Evolutionary conservation across 1,140 invertebrate species (phyloP), one percentile per base, ranked within the genome.

Genomic region (Drosophila yakuba): DNA sequence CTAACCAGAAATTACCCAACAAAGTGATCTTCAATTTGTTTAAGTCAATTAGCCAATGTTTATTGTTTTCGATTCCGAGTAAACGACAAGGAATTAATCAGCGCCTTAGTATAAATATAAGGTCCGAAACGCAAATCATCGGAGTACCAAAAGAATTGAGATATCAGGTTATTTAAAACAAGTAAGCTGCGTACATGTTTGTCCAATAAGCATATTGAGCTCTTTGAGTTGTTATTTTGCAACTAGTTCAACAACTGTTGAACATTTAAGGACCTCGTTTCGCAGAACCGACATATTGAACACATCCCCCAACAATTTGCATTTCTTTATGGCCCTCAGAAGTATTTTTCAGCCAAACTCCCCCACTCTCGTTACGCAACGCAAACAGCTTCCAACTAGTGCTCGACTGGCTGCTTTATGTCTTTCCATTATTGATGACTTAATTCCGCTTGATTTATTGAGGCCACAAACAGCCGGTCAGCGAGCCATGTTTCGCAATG

Each of bases 381-480:
- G 48, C 66, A 75, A 66, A 63, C 59, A 67, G 61, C 75, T 55
- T 66, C 32, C 59, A 85, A 85, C 48, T 86, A 80, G 62, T 45
- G 63, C 82, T 51, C 64, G 56, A 58, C 64, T 71, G 82, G 25
- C 83, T 88, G 83, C 75, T 88, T 86, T 86, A 86, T 86, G 83
- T 83, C 83, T 79, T 82, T 83, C 66, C 83, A 86, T 86, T 86
- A 86, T 86, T 86, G 83, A 86, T 86, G 83, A 78, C 83, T 86
- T 86, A 86, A 86, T 86, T 88, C 83, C 83, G 35, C 75, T 86
- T 86, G 83, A 86, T 86, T 86, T 86, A 86, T 86, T 88, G 83
- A 88, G 83, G 83, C 83, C 83, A 86, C 83, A 86, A 88, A 83
- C 83, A 86, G 71, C 78, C 78, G 79, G 38, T 52, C 48, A 44